Percentiles rank a stretch among this genome's conserved stretches.
Conservation (phyloP, 2,888 invertebrate genomes). For the Gortyna flavago region DNA sequence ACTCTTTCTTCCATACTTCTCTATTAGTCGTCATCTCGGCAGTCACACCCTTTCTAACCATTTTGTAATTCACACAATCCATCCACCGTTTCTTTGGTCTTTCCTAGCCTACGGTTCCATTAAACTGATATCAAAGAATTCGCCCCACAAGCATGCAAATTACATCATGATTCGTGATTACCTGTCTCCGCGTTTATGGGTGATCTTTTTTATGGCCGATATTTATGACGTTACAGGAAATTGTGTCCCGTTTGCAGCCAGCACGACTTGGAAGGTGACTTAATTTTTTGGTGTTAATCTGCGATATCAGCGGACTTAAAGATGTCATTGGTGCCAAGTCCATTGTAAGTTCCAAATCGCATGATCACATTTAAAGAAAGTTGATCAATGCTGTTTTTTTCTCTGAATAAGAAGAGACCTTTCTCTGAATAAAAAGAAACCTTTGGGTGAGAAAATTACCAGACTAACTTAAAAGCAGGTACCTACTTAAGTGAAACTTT, state of each 20-base stretch:
- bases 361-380: not conserved
- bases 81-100: too few species aligned
- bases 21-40: too few species aligned
- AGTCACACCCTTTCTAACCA: too few species aligned
- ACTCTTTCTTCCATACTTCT: too few species aligned
- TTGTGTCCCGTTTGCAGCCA: not conserved
- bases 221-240: not conserved
- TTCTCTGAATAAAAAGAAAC: too few species aligned
- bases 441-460: not conserved
- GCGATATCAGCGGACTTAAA: not conserved
- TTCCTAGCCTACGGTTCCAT: too few species aligned
- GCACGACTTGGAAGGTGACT: not conserved
- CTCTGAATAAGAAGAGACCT: not conserved
- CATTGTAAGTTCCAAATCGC: not conserved
- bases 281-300: not conserved
- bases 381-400: not conserved
- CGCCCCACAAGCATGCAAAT: not conserved
- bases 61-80: too few species aligned
- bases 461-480: not conserved
- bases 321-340: not conserved
- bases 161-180: not conserved
- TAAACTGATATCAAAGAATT: not conserved
- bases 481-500: constrained; percentile 7
- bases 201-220: not conserved
- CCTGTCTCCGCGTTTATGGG: not conserved